Percentiles rank a stretch among this genome's conserved stretches.
phyloP scores from a whole-genome alignment of 1,140 invertebrate genomes.

The Temnothorax longispinosus region DNA sequence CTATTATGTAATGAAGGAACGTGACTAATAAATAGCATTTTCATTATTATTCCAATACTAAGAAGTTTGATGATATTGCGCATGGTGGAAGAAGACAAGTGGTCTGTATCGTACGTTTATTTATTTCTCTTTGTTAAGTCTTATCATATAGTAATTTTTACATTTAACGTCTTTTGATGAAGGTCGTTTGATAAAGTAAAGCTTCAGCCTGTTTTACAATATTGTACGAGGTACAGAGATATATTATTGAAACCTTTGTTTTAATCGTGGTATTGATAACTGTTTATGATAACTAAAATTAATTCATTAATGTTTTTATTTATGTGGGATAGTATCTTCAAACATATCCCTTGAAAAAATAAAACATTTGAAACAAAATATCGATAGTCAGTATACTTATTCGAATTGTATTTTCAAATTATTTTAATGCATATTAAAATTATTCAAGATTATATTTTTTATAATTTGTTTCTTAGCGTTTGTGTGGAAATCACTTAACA shows the following conservation, averaged over 20 bases:
- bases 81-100: not conserved
- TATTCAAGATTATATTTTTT: not conserved
- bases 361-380: not conserved
- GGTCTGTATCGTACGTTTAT: conserved; percentile 20
- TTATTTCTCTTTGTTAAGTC: conserved; percentile 37
- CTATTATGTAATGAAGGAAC: conserved; percentile 11
- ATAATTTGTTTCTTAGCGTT: not conserved
- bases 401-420: conserved; percentile 7
- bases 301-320: not conserved
- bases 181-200: conserved; percentile 17
- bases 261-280: not conserved
- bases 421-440: conserved; percentile 24
- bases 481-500: conserved; percentile 1
- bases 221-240: conserved; percentile 6
- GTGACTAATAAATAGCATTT: not conserved
- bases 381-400: not conserved
- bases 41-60: not conserved
- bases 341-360: not conserved
- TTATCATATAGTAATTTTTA: conserved; percentile 36
- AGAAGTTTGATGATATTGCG: not conserved
- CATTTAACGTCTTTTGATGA: conserved; percentile 36
- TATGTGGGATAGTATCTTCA: not conserved
- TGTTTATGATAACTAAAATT: conserved; percentile 9
- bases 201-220: conserved; percentile 13
- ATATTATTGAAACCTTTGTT: not conserved